Evolutionary conservation across 2,888 invertebrate species (phyloP).

Genomic region (Empis livida): DNA sequence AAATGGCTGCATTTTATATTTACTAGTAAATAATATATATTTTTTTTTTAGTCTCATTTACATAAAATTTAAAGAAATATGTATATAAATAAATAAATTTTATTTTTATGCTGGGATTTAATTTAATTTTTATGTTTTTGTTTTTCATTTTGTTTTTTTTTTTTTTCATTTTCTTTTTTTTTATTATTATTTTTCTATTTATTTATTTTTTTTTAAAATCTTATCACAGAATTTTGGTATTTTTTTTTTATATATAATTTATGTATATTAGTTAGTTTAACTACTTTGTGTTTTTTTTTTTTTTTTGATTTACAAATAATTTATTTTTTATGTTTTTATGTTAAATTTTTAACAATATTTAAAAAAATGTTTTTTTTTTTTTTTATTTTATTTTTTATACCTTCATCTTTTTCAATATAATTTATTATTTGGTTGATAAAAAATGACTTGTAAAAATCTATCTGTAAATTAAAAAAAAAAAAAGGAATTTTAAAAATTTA

Average conservation of each 20-base stretch:
- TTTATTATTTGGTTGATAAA: constrained; percentile 1
- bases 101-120: not conserved
- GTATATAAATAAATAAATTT: not conserved
- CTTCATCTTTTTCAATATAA: not conserved
- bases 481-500: no score
- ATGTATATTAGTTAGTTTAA: not conserved
- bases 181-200: not conserved
- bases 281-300: not conserved
- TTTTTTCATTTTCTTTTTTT: not conserved
- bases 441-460: not conserved
- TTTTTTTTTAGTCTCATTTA: no score
- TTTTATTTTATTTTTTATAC: not conserved
- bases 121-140: no score
- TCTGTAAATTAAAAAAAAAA: not conserved
- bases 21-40: no score
- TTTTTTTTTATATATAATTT: constrained; percentile 1
- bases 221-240: no score
- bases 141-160: not conserved
- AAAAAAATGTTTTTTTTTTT: not conserved
- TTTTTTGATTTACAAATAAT: not conserved
- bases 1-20: no score
- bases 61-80: no score
- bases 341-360: no score
- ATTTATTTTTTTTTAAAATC: no score
- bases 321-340: not conserved